Evolutionary conservation across 2,888 invertebrate species (phyloP).

Genomic region (Sesia apiformis): DNA sequence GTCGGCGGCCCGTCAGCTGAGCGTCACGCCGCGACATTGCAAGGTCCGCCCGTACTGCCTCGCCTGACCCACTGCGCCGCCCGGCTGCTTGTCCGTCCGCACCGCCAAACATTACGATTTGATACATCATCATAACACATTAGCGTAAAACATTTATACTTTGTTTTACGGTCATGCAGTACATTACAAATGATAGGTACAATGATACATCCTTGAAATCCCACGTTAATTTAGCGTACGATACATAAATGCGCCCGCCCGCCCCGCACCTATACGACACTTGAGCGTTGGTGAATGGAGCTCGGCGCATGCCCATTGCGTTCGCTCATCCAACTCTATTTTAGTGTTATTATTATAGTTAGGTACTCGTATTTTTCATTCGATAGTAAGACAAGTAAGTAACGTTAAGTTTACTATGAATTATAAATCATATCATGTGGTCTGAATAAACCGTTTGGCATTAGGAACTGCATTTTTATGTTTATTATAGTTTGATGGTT

Average conservation of each 20-base stretch:
- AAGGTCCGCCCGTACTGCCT: conserved; percentile 63
- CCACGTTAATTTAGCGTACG: not conserved
- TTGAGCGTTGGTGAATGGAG: conserved; percentile 33
- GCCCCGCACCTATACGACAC: conserved; percentile 23
- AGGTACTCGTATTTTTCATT: too few species aligned
- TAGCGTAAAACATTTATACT: too few species aligned
- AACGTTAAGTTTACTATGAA: too few species aligned
- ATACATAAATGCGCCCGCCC: conserved; percentile 6
- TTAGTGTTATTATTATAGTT: not conserved
- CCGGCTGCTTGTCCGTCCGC: conserved; percentile 14
- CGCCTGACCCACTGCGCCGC: conserved; percentile 64
- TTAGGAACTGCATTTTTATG: too few species aligned
- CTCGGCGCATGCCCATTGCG: conserved; percentile 36
- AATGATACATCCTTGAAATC: conserved; percentile 7
- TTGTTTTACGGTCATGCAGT: too few species aligned
- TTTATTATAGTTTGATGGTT: too few species aligned
- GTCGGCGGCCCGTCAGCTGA: conserved; percentile 65
- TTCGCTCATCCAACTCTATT: conserved; percentile 9
- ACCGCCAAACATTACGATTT: conserved; percentile 12
- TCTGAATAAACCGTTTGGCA: too few species aligned
- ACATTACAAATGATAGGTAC: too few species aligned
- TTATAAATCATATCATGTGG: too few species aligned
- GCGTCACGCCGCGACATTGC: conserved; percentile 77
- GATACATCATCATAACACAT: conserved; percentile 7
- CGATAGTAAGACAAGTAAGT: too few species aligned